Percentiles rank a stretch among this genome's conserved stretches.
These are phyloP conservation scores for Buphagus erythrorhynchus DNA, from an alignment of 2,797 vertebrate species.

Conservation along the genomic window DNA sequence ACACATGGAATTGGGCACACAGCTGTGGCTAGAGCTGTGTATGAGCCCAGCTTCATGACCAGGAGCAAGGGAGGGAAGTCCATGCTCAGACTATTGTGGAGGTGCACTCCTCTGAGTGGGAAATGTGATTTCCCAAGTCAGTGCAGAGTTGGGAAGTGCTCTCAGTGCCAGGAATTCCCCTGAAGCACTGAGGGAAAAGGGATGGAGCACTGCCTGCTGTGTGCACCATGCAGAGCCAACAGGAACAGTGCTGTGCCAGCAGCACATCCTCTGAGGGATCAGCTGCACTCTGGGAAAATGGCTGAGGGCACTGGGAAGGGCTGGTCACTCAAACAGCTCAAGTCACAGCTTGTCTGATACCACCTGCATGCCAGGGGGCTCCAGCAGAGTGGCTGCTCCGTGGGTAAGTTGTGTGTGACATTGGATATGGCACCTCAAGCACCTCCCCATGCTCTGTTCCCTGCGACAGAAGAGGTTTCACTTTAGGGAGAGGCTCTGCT, in stretches of 20 bases:
- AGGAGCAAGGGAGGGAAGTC: background rate
- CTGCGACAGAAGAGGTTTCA: background rate
- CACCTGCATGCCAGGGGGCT: background rate
- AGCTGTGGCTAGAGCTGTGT: background rate
- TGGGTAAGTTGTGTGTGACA: background rate
- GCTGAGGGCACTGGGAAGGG: background rate
- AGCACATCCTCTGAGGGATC: background rate
- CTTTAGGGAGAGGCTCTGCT: background rate
- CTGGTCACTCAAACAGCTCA: rapidly evolving
- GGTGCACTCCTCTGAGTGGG: rapidly evolving
- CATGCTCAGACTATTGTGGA: background rate
- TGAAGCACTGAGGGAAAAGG: background rate
- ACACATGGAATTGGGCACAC: background rate
- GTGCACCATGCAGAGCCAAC: rapidly evolving
- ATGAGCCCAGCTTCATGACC: background rate
- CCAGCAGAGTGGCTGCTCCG: background rate
- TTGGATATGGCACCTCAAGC: background rate
- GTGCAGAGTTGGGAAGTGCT: rapidly evolving
- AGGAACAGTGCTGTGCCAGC: background rate
- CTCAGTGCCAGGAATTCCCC: background rate
- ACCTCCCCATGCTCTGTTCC: background rate
- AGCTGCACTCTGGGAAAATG: background rate
- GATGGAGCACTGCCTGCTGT: background rate
- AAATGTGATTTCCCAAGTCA: background rate
- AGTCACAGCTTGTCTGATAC: background rate